These are phyloP conservation scores for Scophthalmus maximus DNA, from an alignment of 2,113 vertebrate genomes.

Conservation along the genomic window DNA sequence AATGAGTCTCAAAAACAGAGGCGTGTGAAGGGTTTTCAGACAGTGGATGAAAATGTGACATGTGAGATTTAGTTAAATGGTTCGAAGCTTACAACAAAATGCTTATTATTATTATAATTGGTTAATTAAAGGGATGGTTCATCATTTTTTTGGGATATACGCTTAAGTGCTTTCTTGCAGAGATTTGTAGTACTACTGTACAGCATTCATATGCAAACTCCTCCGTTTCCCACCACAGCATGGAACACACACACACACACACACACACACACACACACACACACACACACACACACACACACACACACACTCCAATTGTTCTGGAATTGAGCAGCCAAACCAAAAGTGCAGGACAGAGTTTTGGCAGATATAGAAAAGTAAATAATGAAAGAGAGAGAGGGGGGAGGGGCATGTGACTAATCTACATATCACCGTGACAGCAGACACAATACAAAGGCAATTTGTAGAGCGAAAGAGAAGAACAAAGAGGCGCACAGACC, in stretches of 20 bases:
- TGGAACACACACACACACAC: not conserved
- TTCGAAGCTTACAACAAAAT: too few relatives aligned
- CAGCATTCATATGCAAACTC: not conserved
- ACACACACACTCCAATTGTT: not conserved
- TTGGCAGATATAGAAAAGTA: not conserved
- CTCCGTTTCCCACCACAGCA: not conserved
- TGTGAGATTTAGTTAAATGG: too few relatives aligned
- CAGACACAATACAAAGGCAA: conserved; percentile 22
- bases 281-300: not conserved
- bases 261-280: not conserved
- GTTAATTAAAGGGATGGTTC: too few relatives aligned
- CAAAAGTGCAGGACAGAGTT: too few relatives aligned
- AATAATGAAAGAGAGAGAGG: not conserved
- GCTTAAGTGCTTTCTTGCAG: not conserved
- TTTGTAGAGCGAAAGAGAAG: conserved; percentile 2
- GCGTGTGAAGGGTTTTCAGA: not conserved
- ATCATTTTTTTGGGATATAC: too few relatives aligned
- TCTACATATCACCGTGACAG: conserved; percentile 56
- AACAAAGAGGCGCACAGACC: conserved; percentile 32
- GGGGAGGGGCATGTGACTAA: conserved; percentile 38
- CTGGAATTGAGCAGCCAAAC: too few relatives aligned
- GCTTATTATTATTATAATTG: too few relatives aligned
- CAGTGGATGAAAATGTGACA: not conserved
- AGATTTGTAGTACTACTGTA: not conserved
- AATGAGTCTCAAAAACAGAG: not conserved